Conservation (phyloP, 2,113 vertebrate species). For the Malurus melanocephalus region DNA sequence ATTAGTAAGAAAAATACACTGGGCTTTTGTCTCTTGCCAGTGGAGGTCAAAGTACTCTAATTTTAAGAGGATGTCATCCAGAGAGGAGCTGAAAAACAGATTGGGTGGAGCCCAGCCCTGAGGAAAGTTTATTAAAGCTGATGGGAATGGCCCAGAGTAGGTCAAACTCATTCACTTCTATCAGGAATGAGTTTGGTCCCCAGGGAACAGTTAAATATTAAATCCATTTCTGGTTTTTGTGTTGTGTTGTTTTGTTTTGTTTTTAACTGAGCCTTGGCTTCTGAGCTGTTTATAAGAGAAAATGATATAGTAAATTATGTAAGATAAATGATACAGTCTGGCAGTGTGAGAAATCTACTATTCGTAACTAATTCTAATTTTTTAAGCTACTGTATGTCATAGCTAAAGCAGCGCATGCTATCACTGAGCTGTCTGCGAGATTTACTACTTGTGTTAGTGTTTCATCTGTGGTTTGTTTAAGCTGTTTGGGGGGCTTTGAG, state of each 20-base stretch:
- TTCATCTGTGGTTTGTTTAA: conserved; percentile 54
- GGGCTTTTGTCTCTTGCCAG: conserved; percentile 14
- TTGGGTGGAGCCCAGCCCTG: background rate
- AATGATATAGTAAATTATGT: conserved; percentile 56
- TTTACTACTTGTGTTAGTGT: conserved; percentile 58
- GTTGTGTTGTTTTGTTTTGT: conserved; percentile 1
- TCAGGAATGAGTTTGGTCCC: background rate
- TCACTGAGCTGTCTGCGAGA: conserved; percentile 59
- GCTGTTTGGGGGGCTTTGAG: conserved; percentile 24
- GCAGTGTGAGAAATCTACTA: conserved; percentile 58
- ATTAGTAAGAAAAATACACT: conserved; percentile 37
- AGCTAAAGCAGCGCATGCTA: conserved; percentile 63
- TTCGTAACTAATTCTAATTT: conserved; percentile 69
- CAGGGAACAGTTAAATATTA: conserved; percentile 9
- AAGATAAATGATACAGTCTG: conserved; percentile 45
- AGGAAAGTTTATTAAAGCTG: conserved; percentile 12
- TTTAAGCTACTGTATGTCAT: conserved; percentile 51
- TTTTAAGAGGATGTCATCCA: conserved; percentile 12
- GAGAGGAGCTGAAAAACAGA: conserved; percentile 9
- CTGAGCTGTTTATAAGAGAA: conserved; percentile 61
- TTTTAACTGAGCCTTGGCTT: conserved; percentile 30
- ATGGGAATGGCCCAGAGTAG: conserved; percentile 19
- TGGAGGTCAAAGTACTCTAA: conserved; percentile 16
- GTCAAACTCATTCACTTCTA: conserved; percentile 29
- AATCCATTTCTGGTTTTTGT: conserved; percentile 55